Conservation (phyloP, 2,113 vertebrate genomes). For the Benitochromis conjunctus region DNA sequence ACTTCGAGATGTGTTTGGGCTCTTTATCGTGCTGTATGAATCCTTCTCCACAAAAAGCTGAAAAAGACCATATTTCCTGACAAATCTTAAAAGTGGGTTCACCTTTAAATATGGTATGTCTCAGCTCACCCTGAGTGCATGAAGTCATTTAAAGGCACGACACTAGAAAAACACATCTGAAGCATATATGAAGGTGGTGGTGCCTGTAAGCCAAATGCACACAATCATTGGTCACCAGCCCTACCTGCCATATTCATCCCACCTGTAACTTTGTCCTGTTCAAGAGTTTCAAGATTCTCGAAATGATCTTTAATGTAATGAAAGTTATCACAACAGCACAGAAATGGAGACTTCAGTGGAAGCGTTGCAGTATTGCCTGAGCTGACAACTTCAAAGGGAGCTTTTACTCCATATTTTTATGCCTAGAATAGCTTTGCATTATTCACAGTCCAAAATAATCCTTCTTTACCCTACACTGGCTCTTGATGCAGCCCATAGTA, state of each 20-base stretch:
- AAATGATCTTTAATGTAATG: neutral
- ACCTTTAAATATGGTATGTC: neutral
- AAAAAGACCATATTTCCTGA: neutral
- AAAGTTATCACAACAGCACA: neutral
- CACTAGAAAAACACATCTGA: neutral
- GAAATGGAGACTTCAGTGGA: neutral
- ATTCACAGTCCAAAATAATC: neutral
- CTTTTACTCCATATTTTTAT: neutral
- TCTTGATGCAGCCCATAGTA: rapidly evolving
- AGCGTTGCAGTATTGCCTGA: neutral
- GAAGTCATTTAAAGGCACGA: neutral
- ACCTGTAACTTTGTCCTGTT: neutral
- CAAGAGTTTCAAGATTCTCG: neutral
- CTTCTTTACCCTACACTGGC: neutral
- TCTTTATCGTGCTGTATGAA: neutral
- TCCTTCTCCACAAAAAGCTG: neutral
- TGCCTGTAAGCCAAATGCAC: neutral
- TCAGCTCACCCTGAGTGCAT: neutral
- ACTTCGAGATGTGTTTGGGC: neutral
- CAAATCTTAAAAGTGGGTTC: neutral
- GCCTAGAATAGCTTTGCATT: neutral
- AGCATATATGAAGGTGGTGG: neutral
- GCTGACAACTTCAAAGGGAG: neutral
- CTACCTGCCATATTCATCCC: neutral
- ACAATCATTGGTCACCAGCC: neutral